Percentiles rank a stretch among this genome's conserved stretches.
phyloP scores from a whole-genome alignment of 2,113 vertebrate genomes.

The Epinephelus cyanopodus region DNA sequence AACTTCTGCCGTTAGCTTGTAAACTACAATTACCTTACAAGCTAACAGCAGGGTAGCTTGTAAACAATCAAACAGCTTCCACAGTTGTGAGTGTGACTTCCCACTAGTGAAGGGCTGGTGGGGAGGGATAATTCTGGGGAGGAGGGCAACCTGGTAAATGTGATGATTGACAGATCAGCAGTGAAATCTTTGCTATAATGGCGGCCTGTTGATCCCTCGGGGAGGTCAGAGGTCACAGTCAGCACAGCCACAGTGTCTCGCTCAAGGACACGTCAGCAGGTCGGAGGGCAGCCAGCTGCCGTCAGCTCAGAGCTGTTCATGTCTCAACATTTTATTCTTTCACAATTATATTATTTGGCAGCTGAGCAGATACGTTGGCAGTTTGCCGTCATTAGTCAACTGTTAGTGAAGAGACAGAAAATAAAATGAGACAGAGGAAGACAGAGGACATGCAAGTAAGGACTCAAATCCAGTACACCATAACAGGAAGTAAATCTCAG shows the following conservation, averaged over 20 bases:
- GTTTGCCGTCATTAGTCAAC: conserved; percentile 13
- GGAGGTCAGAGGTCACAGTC: conserved; percentile 18
- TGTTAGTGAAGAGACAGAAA: not conserved
- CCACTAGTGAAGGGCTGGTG: too few relatives aligned
- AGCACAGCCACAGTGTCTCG: not conserved
- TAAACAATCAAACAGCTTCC: too few relatives aligned
- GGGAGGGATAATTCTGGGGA: too few relatives aligned
- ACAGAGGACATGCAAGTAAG: not conserved
- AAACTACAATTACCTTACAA: not conserved
- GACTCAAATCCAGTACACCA: not conserved
- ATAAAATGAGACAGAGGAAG: not conserved
- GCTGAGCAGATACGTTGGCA: conserved; percentile 7
- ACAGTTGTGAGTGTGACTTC: too few relatives aligned
- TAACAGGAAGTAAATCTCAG: not conserved
- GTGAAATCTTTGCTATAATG: not conserved
- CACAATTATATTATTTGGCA: conserved; percentile 1
- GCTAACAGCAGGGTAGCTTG: not conserved
- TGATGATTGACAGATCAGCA: not conserved
- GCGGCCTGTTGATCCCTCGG: not conserved
- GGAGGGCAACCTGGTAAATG: not conserved
- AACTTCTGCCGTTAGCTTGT: not conserved
- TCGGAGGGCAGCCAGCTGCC: conserved; percentile 7
- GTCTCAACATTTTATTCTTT: not conserved
- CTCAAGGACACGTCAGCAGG: conserved; percentile 26
- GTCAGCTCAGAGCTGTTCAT: conserved; percentile 7